Conservation (phyloP, 2,113 vertebrate species). For the Petrocephalus zakoni region DNA sequence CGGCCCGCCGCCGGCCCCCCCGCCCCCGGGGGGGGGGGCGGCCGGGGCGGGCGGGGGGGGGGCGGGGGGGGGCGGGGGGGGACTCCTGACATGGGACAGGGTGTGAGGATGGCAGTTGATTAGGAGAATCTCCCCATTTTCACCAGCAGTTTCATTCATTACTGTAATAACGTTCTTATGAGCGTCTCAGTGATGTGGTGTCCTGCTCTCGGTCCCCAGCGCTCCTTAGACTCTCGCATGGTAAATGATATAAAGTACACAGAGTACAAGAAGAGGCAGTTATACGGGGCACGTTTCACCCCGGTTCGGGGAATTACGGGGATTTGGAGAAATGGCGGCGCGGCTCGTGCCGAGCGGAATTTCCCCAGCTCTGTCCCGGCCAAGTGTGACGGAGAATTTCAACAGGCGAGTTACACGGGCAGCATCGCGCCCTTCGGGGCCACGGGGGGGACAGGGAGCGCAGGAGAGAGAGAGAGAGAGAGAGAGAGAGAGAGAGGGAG, state of each 20-base stretch:
- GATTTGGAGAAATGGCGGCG: not conserved
- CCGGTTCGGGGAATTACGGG: not conserved
- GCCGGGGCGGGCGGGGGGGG: too few species aligned
- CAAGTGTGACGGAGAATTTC: not conserved
- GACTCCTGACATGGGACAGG: not conserved
- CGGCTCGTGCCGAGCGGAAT: not conserved
- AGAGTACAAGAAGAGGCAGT: not conserved
- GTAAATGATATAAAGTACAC: not conserved
- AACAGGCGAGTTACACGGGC: too few species aligned
- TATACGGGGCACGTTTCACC: not conserved
- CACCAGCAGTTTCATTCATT: not conserved
- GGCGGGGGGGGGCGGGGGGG: too few species aligned
- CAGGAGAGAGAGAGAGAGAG: slow-evolving; percentile 36
- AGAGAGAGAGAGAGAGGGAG: slow-evolving; percentile 45
- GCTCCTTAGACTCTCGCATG: not conserved
- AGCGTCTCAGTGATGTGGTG: not conserved
- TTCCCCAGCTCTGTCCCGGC: not conserved
- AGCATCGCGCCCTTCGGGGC: not conserved
- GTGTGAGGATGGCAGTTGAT: not conserved
- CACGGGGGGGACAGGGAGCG: slow-evolving; percentile 42
- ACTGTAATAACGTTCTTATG: not conserved
- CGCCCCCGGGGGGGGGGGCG: too few species aligned
- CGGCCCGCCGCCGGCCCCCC: too few species aligned
- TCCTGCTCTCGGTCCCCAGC: not conserved
- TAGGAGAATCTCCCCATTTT: not conserved